These are phyloP conservation scores for Carapus acus DNA, from an alignment of 2,797 vertebrate species.

Conservation along the genomic window DNA sequence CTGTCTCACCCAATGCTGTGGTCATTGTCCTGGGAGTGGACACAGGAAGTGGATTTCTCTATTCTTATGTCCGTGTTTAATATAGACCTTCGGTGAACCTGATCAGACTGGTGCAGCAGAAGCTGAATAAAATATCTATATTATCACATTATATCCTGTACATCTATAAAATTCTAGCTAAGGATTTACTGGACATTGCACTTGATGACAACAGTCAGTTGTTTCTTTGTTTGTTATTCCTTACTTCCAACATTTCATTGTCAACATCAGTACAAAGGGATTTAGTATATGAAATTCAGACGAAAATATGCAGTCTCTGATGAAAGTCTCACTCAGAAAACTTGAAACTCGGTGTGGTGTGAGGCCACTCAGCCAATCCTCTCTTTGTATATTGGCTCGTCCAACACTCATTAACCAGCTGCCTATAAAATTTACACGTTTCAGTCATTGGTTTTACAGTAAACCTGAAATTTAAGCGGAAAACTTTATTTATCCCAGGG, in stretches of 20 bases:
- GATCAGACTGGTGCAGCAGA: conserved; percentile 5
- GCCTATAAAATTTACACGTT: conserved; percentile 24
- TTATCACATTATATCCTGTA: too few relatives aligned
- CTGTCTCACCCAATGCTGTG: conserved; percentile 61
- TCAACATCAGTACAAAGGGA: neutral
- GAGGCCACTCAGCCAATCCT: conserved; percentile 1
- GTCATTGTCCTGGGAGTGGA: conserved; percentile 72
- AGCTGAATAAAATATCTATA: neutral
- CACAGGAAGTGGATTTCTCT: conserved; percentile 65
- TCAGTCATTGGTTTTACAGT: conserved; percentile 6
- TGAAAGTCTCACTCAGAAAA: conserved; percentile 2
- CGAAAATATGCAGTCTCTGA: neutral
- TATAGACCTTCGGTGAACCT: conserved; percentile 1
- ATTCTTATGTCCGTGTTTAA: conserved; percentile 52
- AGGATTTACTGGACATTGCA: neutral
- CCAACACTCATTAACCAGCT: conserved; percentile 25
- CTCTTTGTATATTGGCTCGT: conserved; percentile 19
- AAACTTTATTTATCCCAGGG: conserved; percentile 1
- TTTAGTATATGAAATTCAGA: neutral
- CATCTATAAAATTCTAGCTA: neutral
- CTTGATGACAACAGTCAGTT: neutral
- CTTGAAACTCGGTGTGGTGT: neutral
- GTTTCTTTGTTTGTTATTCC: too few relatives aligned
- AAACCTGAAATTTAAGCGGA: conserved; percentile 13
- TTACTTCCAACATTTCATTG: too few relatives aligned